A percentile compares a stretch with the other conserved stretches of the same genome.
Conservation (phyloP, 2,797 vertebrate genomes). For the Acridotheres tristis region DNA sequence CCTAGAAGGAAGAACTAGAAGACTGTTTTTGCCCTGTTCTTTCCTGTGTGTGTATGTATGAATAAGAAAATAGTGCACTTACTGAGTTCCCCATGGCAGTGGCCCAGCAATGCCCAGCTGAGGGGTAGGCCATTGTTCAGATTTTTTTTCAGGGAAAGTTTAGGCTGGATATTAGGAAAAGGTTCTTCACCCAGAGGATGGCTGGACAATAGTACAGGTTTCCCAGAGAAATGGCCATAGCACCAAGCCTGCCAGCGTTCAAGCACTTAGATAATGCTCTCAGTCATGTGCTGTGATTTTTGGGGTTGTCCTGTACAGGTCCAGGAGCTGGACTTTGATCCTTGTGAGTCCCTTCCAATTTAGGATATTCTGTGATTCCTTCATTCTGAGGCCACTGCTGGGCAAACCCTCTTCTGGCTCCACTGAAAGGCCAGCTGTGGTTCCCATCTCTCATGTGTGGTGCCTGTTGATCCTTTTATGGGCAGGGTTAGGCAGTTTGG, state of each 20-base stretch:
- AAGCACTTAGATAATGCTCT: neutral
- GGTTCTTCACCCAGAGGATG: neutral
- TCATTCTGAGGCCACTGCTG: neutral
- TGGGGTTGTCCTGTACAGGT: neutral
- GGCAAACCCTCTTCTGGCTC: neutral
- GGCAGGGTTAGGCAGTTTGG: neutral
- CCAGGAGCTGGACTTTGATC: neutral
- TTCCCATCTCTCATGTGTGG: neutral
- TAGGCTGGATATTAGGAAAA: neutral
- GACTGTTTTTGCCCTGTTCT: neutral
- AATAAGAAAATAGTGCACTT: neutral
- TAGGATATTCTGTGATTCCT: neutral
- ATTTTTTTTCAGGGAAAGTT: neutral
- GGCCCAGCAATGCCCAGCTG: neutral
- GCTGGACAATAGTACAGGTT: neutral
- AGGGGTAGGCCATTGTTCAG: neutral
- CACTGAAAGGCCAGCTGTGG: neutral
- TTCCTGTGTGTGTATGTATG: fast-evolving
- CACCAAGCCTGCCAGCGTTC: neutral
- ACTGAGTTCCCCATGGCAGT: neutral
- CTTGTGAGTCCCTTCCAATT: neutral
- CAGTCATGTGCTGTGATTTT: neutral
- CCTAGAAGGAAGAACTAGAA: neutral
- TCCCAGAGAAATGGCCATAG: neutral
- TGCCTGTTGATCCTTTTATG: neutral